phyloP scores from a whole-genome alignment of 1,140 invertebrate genomes.

The Drepana arcuata region DNA sequence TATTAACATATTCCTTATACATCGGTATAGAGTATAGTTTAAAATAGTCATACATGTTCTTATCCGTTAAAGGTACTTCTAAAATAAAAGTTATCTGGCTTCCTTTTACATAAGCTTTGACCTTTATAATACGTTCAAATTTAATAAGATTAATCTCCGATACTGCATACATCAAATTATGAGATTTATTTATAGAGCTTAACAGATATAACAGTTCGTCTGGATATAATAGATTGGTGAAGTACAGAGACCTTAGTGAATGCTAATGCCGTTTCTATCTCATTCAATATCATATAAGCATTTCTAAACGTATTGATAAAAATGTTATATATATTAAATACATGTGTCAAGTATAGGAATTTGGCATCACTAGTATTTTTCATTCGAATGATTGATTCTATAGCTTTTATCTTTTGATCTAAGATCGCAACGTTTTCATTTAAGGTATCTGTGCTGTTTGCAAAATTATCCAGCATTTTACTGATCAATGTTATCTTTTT shows the following conservation, averaged over 20 bases:
- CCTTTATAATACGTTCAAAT: slow-evolving; percentile 8
- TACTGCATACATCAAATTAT: slow-evolving; percentile 9
- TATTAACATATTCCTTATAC: too few species aligned
- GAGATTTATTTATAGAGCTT: slow-evolving; percentile 8
- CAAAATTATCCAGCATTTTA: slow-evolving; percentile 6
- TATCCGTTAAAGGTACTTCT: slow-evolving; percentile 7
- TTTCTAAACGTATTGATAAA: slow-evolving; percentile 8
- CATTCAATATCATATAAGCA: slow-evolving; percentile 1
- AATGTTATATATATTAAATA: too few species aligned
- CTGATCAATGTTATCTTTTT: slow-evolving; percentile 7
- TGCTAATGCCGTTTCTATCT: slow-evolving; percentile 7
- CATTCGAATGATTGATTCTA: too few species aligned
- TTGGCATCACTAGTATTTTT: too few species aligned
- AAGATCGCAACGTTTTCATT: slow-evolving; percentile 5
- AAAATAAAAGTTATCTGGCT: slow-evolving; percentile 16
- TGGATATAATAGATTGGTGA: slow-evolving; percentile 9
- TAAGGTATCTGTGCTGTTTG: too few species aligned
- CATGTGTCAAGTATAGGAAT: too few species aligned
- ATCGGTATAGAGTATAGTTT: too few species aligned
- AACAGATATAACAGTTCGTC: slow-evolving; percentile 6
- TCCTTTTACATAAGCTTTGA: slow-evolving; percentile 14
- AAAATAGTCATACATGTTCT: slow-evolving; percentile 10
- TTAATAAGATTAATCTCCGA: slow-evolving; percentile 11
- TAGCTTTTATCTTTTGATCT: too few species aligned
- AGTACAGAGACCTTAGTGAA: slow-evolving; percentile 9